These are phyloP conservation scores for Biston betularia DNA, from an alignment of 2,888 invertebrate genomes.

Conservation along the genomic window DNA sequence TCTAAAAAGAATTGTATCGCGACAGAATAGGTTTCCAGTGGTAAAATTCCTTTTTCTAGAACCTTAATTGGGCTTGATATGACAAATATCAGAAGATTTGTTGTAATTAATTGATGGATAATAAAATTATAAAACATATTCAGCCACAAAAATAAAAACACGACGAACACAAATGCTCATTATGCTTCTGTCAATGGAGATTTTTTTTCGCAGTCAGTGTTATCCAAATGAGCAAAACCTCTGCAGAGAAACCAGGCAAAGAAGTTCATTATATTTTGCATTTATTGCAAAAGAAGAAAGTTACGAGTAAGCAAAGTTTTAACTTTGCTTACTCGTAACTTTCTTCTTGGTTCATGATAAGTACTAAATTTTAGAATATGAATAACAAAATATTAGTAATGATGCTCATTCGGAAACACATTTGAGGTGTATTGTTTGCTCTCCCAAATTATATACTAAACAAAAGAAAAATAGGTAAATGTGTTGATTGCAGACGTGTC, in stretches of 20 bases:
- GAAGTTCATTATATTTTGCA: not conserved
- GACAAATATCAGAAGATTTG: constrained; percentile 12
- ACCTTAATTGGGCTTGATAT: constrained; percentile 51
- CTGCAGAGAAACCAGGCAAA: not conserved
- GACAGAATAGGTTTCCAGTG: constrained; percentile 62
- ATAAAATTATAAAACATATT: constrained; percentile 25
- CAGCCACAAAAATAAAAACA: not conserved
- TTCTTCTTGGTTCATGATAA: no score
- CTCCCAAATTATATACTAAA: no score
- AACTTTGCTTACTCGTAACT: no score
- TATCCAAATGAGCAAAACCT: not conserved
- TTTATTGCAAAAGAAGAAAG: no score
- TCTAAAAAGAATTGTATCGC: constrained; percentile 71
- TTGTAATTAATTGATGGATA: constrained; percentile 17
- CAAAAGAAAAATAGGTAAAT: no score
- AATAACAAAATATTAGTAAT: no score
- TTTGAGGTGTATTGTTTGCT: no score
- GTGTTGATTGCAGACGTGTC: no score
- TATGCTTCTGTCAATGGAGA: not conserved
- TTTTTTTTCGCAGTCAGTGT: not conserved
- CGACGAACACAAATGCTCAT: not conserved
- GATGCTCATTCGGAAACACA: no score
- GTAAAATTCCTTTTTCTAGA: constrained; percentile 67
- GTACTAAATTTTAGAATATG: no score
- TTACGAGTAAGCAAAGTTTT: no score